phyloP scores from a whole-genome alignment of 2,888 invertebrate genomes.

The Acanthococcus lagerstroemiae region DNA sequence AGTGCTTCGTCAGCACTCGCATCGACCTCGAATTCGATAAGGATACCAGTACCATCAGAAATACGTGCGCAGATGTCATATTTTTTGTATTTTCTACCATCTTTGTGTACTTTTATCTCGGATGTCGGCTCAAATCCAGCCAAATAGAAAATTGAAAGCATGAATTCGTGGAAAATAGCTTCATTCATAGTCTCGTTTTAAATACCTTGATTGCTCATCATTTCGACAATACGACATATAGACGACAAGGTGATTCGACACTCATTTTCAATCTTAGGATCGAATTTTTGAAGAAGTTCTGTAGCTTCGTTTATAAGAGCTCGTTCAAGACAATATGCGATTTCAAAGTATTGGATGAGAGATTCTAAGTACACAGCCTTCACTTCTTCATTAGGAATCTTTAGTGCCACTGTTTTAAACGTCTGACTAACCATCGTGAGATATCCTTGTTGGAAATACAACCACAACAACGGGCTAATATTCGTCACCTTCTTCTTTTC shows the following conservation, averaged over 20 bases:
- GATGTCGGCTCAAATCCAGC: conserved; percentile 8
- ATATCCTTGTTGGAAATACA: background rate
- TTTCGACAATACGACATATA: background rate
- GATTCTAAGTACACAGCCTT: background rate
- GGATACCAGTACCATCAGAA: conserved; percentile 6
- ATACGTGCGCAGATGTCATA: conserved; percentile 4
- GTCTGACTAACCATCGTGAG: background rate
- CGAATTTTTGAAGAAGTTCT: conserved; percentile 7
- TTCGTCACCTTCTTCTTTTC: background rate
- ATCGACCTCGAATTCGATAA: conserved; percentile 3
- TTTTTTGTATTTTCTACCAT: conserved; percentile 6
- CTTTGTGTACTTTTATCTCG: conserved; percentile 2
- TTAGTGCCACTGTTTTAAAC: background rate
- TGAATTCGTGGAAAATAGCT: background rate
- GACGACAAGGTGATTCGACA: background rate
- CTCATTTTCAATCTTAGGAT: background rate
- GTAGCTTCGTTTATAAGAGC: background rate
- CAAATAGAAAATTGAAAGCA: background rate
- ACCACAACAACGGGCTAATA: background rate
- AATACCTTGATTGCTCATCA: conserved; percentile 4
- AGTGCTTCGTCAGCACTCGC: background rate
- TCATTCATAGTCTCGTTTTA: conserved; percentile 2
- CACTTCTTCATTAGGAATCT: background rate
- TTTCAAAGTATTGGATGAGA: background rate
- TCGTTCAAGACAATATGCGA: background rate